These are phyloP conservation scores for Meloidogyne hapla DNA, from an alignment of 1,140 invertebrate species.

Conservation along the genomic window DNA sequence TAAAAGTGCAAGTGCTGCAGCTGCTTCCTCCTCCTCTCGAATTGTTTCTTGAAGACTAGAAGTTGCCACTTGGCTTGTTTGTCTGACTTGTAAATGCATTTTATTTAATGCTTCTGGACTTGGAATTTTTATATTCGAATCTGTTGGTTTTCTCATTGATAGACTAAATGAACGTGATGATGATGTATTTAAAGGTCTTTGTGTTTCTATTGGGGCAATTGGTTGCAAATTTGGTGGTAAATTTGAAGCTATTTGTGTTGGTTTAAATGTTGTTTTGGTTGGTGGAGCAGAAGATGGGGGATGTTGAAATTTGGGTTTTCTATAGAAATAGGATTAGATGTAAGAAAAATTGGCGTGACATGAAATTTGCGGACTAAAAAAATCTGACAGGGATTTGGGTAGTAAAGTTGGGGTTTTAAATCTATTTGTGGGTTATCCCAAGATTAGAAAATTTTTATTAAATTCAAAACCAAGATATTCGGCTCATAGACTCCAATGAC, in stretches of 20 bases:
- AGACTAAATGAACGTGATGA: slow-evolving; percentile 1
- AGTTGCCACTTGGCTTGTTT: background rate
- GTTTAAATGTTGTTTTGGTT: slow-evolving; percentile 15
- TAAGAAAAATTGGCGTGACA: too few relatives aligned
- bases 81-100: slow-evolving; percentile 24
- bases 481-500: too few relatives aligned
- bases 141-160: slow-evolving; percentile 13
- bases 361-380: too few relatives aligned
- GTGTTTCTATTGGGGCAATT: background rate
- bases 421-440: too few relatives aligned
- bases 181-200: slow-evolving; percentile 8
- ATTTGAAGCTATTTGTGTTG: slow-evolving; percentile 20
- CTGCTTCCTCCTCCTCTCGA: slow-evolving; percentile 23
- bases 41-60: slow-evolving; percentile 20
- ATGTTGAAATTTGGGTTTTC: background rate
- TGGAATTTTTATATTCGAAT: slow-evolving; percentile 19
- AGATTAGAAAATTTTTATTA: too few relatives aligned
- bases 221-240: slow-evolving; percentile 14
- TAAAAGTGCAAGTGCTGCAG: slow-evolving; percentile 20
- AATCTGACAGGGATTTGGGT: too few relatives aligned
- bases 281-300: background rate
- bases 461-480: too few relatives aligned
- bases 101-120: slow-evolving; percentile 18
- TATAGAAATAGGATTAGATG: too few relatives aligned
- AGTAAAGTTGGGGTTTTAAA: too few relatives aligned